Evolutionary conservation across 2,113 vertebrate species (phyloP).

Genomic region (Calidris pygmaea): DNA sequence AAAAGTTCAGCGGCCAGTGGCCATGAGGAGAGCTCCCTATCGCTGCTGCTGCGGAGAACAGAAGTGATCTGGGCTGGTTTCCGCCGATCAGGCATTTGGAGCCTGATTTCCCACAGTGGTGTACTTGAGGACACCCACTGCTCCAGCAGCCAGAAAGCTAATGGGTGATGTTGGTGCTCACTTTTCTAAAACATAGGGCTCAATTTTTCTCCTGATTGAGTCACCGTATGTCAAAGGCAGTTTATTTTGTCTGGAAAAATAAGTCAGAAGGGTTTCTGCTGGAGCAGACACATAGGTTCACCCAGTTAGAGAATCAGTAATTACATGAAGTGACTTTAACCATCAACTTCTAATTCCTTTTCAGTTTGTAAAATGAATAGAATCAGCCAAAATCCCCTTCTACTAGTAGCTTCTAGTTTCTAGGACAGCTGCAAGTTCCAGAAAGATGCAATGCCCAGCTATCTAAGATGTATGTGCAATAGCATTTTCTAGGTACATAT

Average conservation of each 20-base stretch:
- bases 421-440: background rate
- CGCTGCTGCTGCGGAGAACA: background rate
- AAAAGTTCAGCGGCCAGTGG: background rate
- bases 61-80: background rate
- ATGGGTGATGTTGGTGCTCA: background rate
- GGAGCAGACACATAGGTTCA: background rate
- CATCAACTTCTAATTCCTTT: background rate
- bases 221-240: background rate
- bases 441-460: background rate
- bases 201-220: background rate
- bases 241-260: background rate
- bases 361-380: background rate
- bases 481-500: background rate
- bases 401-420: background rate
- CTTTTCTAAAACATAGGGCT: background rate
- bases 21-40: background rate
- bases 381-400: background rate
- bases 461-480: background rate
- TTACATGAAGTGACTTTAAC: background rate
- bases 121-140: background rate
- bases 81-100: background rate
- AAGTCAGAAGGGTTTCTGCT: background rate
- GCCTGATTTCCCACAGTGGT: background rate
- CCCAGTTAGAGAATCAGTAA: background rate
- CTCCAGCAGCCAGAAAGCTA: background rate